Base-by-base conservation (phyloP, 2,888 invertebrate genomes). In the Stenolophus ochropezus region DNA sequence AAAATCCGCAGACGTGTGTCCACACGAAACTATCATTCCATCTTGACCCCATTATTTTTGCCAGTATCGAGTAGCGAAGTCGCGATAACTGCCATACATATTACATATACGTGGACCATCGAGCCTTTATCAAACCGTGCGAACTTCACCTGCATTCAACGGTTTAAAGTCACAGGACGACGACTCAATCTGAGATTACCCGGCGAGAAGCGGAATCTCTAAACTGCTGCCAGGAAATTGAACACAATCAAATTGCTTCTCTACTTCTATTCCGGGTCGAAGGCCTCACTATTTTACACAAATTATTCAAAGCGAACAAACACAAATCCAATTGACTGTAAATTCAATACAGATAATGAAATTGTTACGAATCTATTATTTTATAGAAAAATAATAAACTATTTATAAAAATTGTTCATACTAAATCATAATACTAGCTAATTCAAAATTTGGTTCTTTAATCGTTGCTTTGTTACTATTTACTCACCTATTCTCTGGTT, bases 41-140 rank as follows among this genome's bases (percentile, higher is more conserved):
- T 69, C 65, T 27, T 79, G 79, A 79, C 79, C 71, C 79, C 79
- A 79, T 79, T 79, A 51, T 25, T 79, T 69, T 79, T 71, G 49
- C 25, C 49, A 51, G 51, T 65, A 69, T 69, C 65, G 53, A 51
- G 25, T 27, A 65, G 25, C 61, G 65, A 47, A 69, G 25, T 65
- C 27, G 27, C 69, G 79, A 79, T 79, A 79, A 71, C 79, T 76
- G 33, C 18, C 76, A 56, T 58, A 76, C 76, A 58, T 76, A 76
- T 76, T 76, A 58, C 56, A 56, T 75, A 53, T 76, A 76, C 42
- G 58, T 76, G 18, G 58, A 73, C 73, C 23, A 49, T 53, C 11
- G 49, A 76, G 27, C 76, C 56, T 76, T 76, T 76, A 76, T 76
- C 76, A 58, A 76, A 76, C 51, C 42, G 27, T 56, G 20, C n/a